These are phyloP conservation scores for Castor canadensis DNA, from an alignment of 2,113 vertebrate species.

Conservation along the genomic window DNA sequence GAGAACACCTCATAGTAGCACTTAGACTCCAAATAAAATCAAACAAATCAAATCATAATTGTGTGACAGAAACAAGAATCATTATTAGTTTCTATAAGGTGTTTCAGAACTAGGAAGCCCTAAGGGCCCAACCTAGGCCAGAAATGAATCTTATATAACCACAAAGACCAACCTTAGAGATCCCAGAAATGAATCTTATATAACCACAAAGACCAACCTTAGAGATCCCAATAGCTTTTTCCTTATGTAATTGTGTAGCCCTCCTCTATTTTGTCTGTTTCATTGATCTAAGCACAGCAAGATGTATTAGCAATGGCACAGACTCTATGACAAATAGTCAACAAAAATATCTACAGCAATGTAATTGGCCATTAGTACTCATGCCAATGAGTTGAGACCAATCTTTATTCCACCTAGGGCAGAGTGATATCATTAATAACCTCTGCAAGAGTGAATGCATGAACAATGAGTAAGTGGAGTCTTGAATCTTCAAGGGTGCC, in stretches of 20 bases:
- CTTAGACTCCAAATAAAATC: neutral
- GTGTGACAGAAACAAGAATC: neutral
- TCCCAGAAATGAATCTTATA: neutral
- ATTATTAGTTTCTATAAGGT: neutral
- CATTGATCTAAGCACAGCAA: neutral
- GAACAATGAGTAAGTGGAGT: neutral
- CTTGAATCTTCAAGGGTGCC: neutral
- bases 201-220: neutral
- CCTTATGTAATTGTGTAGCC: no score
- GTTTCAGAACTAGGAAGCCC: neutral
- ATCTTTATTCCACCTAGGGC: neutral
- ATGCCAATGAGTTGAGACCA: neutral
- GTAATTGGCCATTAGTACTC: neutral
- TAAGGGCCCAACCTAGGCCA: neutral
- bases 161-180: neutral
- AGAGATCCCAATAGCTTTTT: neutral
- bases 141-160: neutral
- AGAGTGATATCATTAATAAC: neutral
- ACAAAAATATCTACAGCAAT: neutral
- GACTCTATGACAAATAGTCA: neutral
- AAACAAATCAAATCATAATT: neutral
- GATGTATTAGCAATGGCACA: neutral
- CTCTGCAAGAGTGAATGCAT: neutral
- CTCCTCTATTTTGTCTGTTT: neutral
- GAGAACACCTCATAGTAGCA: neutral